Evolutionary conservation across 2,113 vertebrate genomes (phyloP), one percentile per base, ranked within the genome.

Genomic region (Asarcornis scutulata): DNA sequence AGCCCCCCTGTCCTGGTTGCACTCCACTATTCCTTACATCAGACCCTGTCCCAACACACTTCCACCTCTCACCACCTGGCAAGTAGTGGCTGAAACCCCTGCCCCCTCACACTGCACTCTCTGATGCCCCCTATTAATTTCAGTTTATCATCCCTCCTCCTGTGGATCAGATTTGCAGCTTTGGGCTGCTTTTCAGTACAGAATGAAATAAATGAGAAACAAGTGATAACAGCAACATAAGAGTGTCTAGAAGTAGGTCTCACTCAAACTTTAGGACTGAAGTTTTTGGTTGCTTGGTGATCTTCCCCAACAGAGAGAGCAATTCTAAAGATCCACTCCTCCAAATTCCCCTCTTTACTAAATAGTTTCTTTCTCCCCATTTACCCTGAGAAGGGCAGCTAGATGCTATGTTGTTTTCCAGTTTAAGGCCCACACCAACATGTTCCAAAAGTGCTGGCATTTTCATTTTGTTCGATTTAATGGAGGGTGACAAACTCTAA

Each of bases 401-500:
- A 1, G 0, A 14, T 74, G 71, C 17, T 68, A 9, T 69, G 62
- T 82, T 96, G 67, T 74, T 91, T 91, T 90, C 79, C 46, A 42
- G 31, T 77, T 91, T 71, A 86, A 58, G 63, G 42, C 34, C 64
- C 75, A 75, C 2, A 0, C 48, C 80, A 95, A 42, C 42, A 48
- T 46, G 52, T 88, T 89, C 78, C 55, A 50, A 69, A 89, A 89
- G 55, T 69, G 71, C 23, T 91, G 88, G 83, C 89, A 93, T 95
- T 95, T 93, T 85, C 74, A 67, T 86, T 91, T 88, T 89, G 53
- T 93, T 92, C 77, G 78, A 0, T 74, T 81, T 93, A 91, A 93
- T 83, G 72, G 68, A 88, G 87, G 79, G 85, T 91, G 87, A 96
- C 91, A 89, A 93, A 95, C 72, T 79, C 83, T 86, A 91, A 94